phyloP scores from a whole-genome alignment of 2,797 vertebrate genomes.

The Girardinus metallicus region DNA sequence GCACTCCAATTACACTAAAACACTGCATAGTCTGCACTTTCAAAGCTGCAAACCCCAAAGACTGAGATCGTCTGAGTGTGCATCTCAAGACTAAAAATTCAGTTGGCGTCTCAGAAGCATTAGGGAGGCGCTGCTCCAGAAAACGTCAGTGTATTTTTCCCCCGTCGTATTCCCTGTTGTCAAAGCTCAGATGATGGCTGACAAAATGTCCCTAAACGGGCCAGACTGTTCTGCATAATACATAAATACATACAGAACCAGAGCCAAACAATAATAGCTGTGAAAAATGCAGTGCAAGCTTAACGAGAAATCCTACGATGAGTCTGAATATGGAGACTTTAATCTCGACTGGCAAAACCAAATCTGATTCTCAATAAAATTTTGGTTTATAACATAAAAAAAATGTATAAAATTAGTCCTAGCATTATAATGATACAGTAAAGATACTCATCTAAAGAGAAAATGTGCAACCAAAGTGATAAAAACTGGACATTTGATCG shows the following conservation, averaged over 20 bases:
- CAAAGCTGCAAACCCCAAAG: background rate
- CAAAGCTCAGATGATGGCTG: conserved; percentile 49
- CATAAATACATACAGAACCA: conserved; percentile 27
- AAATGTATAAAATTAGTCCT: background rate
- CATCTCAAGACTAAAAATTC: background rate
- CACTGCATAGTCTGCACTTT: background rate
- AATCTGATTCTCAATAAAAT: conserved; percentile 1
- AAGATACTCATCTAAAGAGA: background rate
- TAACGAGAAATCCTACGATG: background rate
- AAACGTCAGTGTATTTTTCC: background rate
- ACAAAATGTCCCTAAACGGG: conserved; percentile 40
- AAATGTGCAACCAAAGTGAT: background rate
- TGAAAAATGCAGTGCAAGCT: conserved; percentile 21
- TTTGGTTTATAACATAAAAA: background rate
- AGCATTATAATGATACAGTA: background rate
- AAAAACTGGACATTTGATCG: background rate
- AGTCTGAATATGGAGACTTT: conserved; percentile 11
- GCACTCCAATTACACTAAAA: background rate
- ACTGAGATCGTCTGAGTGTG: background rate
- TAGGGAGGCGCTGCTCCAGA: background rate
- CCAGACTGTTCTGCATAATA: conserved; percentile 43
- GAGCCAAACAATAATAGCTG: conserved; percentile 21
- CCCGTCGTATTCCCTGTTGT: conserved; percentile 4
- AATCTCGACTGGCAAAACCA: conserved; percentile 27
- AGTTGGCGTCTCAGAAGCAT: background rate